Conservation (phyloP, 2,888 invertebrate genomes). For the Neria commutata region DNA sequence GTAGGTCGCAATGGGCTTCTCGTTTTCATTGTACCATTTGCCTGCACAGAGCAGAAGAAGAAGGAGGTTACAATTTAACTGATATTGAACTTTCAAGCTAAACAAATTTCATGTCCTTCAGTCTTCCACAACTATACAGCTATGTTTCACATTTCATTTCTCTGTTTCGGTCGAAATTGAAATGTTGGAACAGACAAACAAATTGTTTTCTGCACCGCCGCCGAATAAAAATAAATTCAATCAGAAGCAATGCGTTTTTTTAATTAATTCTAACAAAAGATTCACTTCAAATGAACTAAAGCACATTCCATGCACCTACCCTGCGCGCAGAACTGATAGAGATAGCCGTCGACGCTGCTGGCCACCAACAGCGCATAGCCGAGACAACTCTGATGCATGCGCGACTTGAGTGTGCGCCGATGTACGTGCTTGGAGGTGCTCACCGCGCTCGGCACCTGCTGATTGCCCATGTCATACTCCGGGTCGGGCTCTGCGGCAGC, state of each 20-base stretch:
- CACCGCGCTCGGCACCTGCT: conserved; percentile 52
- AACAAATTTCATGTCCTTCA: no score
- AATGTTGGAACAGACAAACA: no score
- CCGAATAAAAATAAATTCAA: no score
- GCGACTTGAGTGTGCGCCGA: conserved; percentile 63
- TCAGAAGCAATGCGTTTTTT: no score
- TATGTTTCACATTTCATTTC: no score
- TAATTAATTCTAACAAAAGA: not conserved
- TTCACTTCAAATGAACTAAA: not conserved
- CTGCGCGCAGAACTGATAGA: conserved; percentile 71
- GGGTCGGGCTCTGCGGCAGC: conserved; percentile 41
- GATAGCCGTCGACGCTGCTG: conserved; percentile 71
- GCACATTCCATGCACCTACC: conserved; percentile 38
- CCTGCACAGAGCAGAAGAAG: conserved; percentile 43
- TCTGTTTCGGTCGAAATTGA: no score
- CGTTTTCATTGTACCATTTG: conserved; percentile 61
- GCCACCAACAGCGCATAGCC: conserved; percentile 62
- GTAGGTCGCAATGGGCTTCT: conserved; percentile 69
- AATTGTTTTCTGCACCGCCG: no score
- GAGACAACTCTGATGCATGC: conserved; percentile 65
- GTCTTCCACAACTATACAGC: no score
- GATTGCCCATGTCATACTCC: conserved; percentile 56
- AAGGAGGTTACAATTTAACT: no score
- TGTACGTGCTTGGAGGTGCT: conserved; percentile 48
- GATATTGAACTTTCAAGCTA: no score